phyloP scores from a whole-genome alignment of 2,797 vertebrate species.

The Halcyon badia region DNA sequence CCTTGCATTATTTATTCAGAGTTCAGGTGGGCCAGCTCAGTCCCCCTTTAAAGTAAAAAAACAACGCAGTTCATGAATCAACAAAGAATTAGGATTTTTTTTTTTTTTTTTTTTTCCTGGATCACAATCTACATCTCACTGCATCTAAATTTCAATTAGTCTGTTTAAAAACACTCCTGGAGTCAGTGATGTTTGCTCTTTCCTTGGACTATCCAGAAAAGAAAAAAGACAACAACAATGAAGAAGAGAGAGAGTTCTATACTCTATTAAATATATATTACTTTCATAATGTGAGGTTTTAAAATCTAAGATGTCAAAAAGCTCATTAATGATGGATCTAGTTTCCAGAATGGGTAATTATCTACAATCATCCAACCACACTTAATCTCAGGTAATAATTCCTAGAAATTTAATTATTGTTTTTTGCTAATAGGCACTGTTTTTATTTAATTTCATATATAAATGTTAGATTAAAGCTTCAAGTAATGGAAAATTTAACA shows the following conservation, averaged over 20 bases:
- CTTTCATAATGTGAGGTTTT: background rate
- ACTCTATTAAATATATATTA: background rate
- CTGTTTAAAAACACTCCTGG: background rate
- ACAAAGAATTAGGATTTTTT: background rate
- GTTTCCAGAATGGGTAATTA: background rate
- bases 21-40: background rate
- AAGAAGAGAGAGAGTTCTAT: background rate
- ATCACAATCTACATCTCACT: background rate
- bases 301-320: background rate
- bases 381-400: background rate
- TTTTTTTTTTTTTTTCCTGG: background rate
- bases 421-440: background rate
- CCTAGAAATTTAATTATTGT: background rate
- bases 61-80: background rate
- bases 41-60: background rate
- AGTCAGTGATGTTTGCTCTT: slow-evolving; percentile 26
- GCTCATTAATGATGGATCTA: background rate
- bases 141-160: slow-evolving; percentile 44
- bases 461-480: background rate
- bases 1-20: slow-evolving; percentile 37
- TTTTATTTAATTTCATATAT: background rate
- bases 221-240: background rate
- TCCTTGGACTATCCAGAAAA: background rate
- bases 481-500: background rate
- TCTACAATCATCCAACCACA: background rate